phyloP scores from a whole-genome alignment of 2,888 invertebrate species.

The Isoperla grammatica region DNA sequence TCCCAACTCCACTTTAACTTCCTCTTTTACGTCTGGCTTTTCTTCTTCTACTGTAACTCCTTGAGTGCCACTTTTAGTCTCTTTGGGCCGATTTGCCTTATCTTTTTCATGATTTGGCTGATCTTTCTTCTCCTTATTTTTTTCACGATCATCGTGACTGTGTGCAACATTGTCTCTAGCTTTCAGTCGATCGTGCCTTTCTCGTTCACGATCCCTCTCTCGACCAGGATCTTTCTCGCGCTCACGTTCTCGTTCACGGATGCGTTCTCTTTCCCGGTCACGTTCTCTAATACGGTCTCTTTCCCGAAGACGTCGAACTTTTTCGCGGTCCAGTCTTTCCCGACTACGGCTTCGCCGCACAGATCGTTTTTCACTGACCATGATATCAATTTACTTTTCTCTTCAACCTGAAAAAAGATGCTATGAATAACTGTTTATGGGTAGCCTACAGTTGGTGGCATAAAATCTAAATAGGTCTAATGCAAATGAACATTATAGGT shows the following conservation, averaged over 20 bases:
- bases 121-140: slow-evolving; percentile 19
- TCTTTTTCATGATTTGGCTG: slow-evolving; percentile 2
- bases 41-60: slow-evolving; percentile 39
- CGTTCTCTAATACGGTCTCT: slow-evolving; percentile 26
- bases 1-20: slow-evolving; percentile 46
- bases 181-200: too few relatives aligned
- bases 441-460: too few relatives aligned
- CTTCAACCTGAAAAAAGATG: too few relatives aligned
- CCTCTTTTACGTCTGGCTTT: slow-evolving; percentile 34
- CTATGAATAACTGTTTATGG: too few relatives aligned
- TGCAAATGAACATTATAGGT: too few relatives aligned
- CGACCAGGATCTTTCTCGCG: slow-evolving; percentile 27
- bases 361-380: slow-evolving; percentile 49
- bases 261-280: slow-evolving; percentile 41
- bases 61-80: too few relatives aligned
- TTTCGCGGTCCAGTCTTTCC: slow-evolving; percentile 30
- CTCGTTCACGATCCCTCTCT: too few relatives aligned
- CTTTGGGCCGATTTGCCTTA: too few relatives aligned
- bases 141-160: background rate
- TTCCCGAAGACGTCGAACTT: slow-evolving; percentile 27
- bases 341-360: slow-evolving; percentile 34
- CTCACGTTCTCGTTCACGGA: slow-evolving; percentile 23
- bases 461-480: too few relatives aligned
- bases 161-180: too few relatives aligned
- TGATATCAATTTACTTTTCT: too few relatives aligned